Base-by-base conservation (phyloP, 2,888 invertebrate genomes). In the Lithophane ornitopus region DNA sequence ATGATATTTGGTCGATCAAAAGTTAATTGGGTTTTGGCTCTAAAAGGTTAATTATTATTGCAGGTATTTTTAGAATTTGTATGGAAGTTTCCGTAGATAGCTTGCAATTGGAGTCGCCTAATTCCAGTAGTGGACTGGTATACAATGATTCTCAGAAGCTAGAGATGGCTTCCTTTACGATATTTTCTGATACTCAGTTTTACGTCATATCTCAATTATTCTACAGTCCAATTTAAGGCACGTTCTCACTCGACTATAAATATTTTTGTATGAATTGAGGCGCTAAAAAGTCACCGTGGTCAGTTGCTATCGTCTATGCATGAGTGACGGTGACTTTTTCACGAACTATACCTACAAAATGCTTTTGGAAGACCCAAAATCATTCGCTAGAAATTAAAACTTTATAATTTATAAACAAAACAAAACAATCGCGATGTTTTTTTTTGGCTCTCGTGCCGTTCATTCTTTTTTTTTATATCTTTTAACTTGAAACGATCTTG, bases 11-110 rank as follows among this genome's bases (percentile, higher is more conserved):
- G 22, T 65, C 11, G 9, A 63, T 61, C 9, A 22, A 65, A 72
- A 78, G 70, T 82, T 79, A 85, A 85, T 87, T 80, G 19, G 41
- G 2, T 68, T 85, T 68, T n/a, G 34, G 22, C 34, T 71, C 71
- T 58, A 56, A 61, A 63, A 26, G 3, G n/a, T 66, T 61, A 54
- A 58, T 73, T 14, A 58, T 73, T 14, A 44, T 34, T 52, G n/a
- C 11, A 12, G 16, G 0, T 16, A 63, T 39, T 61, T 46, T 74
- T 11, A 56, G 16, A 4, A 12, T 11, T n/a, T 34, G 4, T 22
- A 44, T 22, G 41, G 22, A 22, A 28, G 16, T 11, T 34, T 16
- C n/a, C 44, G 22, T 52, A 6, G 66, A 34, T 54, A n/a, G 2
- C 26, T 44, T 65, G 66, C 28, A 34, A 34, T 66, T 52, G 16